A percentile compares a stretch with the other conserved stretches of the same genome.
These are phyloP conservation scores for Luehdorfia chinensis DNA, from an alignment of 1,140 invertebrate genomes.

Conservation along the genomic window DNA sequence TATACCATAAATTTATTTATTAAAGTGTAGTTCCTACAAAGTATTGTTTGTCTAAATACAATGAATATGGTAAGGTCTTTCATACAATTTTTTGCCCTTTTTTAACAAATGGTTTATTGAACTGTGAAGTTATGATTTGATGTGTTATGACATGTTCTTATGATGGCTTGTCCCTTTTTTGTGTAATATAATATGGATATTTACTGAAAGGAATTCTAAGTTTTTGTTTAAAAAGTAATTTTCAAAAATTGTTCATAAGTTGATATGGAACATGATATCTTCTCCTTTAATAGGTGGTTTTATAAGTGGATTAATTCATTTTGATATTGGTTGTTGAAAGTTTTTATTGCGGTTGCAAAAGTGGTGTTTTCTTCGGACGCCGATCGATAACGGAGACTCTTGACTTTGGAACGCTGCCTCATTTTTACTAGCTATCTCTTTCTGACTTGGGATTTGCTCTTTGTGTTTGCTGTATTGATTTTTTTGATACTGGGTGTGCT, in stretches of 20 bases:
- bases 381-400: slow-evolving; percentile 70
- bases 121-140: slow-evolving; percentile 69
- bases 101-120: slow-evolving; percentile 56
- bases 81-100: slow-evolving; percentile 48
- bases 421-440: slow-evolving; percentile 53
- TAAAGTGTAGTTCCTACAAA: slow-evolving; percentile 37
- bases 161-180: slow-evolving; percentile 47
- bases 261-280: slow-evolving; percentile 41
- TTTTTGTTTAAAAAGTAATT: neutral
- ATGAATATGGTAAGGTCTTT: slow-evolving; percentile 70
- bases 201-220: slow-evolving; percentile 9
- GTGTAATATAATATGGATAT: slow-evolving; percentile 22
- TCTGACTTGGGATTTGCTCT: slow-evolving; percentile 52
- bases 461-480: slow-evolving; percentile 69
- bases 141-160: slow-evolving; percentile 70
- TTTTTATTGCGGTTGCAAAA: slow-evolving; percentile 21
- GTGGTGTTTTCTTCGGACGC: slow-evolving; percentile 37
- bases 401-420: slow-evolving; percentile 57
- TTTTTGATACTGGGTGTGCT: slow-evolving; percentile 40
- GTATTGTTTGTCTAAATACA: slow-evolving; percentile 61
- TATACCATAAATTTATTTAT: slow-evolving; percentile 42
- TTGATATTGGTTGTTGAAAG: slow-evolving; percentile 19
- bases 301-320: slow-evolving; percentile 18
- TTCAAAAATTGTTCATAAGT: slow-evolving; percentile 15
- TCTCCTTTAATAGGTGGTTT: neutral